Evolutionary conservation across 2,113 vertebrate genomes (phyloP), one percentile per base, ranked within the genome.

Genomic region (Aythya baeri): DNA sequence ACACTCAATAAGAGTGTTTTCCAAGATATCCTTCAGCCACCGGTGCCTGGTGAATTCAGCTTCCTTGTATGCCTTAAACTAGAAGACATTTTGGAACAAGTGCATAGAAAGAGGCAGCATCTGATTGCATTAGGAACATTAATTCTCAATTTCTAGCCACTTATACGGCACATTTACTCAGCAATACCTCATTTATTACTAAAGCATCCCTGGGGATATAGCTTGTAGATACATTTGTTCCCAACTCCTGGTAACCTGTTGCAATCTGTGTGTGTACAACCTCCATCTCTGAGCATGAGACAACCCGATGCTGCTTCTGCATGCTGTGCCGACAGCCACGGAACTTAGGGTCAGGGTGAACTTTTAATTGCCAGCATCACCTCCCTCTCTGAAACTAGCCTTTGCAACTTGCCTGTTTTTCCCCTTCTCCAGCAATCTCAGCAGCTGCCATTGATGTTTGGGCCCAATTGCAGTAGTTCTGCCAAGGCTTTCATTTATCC

Each of bases 71-170:
- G 36, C 36, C 55, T 90, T 57, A 36, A 44, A 65, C 18, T 62
- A 83, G 78, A 91, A 55, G 74, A 62, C 1, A 1, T 41, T 43
- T 83, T 86, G 61, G 73, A 91, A 27, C 7, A 82, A 84, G 31
- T 65, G 31, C 17, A 70, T 54, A 36, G 17, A 74, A 91, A 29
- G 13, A 84, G 36, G 41, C 31, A 84, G 29, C 44, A 86, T 89
- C 72, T 36, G 66, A 73, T 79, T 79, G 31, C 44, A 44, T 57
- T 86, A 74, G 36, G 68, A 86, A 62, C 26, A n/a, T 81, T 79
- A 86, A 55, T 75, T 75, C 76, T 95, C 70, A n/a, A 36, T 75
- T 94, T 90, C 66, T 90, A 62, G 17, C 54, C 91, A n/a, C 70
- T 84, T 90, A 41, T 36, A 73, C 49, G 84, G 62, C 80, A 86